Percentiles rank a stretch among this genome's conserved stretches.
Evolutionary conservation across 1,140 invertebrate species (phyloP).

Genomic region (Hydropsyche tenuis): DNA sequence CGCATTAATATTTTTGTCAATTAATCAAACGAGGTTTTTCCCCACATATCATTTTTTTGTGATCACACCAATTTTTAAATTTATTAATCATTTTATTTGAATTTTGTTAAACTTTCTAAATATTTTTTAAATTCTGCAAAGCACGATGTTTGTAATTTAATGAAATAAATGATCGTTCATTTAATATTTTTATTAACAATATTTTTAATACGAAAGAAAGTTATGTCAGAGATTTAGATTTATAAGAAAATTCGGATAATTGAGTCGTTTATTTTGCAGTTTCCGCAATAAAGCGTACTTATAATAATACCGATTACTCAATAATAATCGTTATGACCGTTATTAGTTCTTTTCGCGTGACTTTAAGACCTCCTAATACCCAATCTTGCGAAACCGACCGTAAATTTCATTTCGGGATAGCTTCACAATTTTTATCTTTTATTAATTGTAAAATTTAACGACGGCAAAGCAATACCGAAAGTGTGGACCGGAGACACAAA

Average conservation of each 20-base stretch:
- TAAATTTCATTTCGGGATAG: background rate
- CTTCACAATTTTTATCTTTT: background rate
- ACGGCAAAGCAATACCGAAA: background rate
- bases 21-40: no score
- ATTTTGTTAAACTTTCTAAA: no score
- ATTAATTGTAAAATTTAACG: background rate
- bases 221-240: background rate
- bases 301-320: background rate
- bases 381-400: no score
- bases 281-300: background rate
- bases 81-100: no score
- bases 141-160: no score
- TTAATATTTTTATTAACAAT: background rate
- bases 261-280: slow-evolving; percentile 4
- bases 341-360: background rate
- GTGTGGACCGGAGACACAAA: background rate
- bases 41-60: no score
- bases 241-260: background rate
- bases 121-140: no score
- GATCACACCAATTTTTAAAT: no score
- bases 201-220: background rate
- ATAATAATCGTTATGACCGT: background rate
- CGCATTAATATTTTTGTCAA: no score
- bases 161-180: no score
- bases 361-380: no score